A percentile compares a stretch with the other conserved stretches of the same genome.
These are phyloP conservation scores for Hyperopisus bebe DNA, from an alignment of 2,113 vertebrate genomes.

Conservation along the genomic window DNA sequence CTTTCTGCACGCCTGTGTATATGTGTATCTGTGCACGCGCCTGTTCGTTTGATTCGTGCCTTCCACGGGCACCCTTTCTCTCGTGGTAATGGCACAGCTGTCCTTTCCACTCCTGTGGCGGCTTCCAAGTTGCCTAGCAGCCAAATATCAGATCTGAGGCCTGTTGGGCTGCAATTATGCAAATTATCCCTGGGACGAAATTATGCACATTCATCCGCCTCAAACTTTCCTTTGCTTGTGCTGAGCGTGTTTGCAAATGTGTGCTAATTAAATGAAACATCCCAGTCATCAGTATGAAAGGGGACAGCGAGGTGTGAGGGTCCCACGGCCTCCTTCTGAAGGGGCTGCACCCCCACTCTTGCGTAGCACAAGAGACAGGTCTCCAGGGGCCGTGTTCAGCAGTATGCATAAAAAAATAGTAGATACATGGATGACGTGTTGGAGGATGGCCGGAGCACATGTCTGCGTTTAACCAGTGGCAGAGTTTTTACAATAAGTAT, in stretches of 20 bases:
- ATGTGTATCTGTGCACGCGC: background rate
- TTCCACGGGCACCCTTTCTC: background rate
- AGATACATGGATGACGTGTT: background rate
- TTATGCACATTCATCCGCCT: slow-evolving; percentile 47
- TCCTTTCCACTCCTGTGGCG: slow-evolving; percentile 9
- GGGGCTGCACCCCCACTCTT: background rate
- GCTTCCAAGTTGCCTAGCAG: slow-evolving; percentile 29
- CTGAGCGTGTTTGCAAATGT: slow-evolving; percentile 64
- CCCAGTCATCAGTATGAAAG: slow-evolving; percentile 49
- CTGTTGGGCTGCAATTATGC: slow-evolving; percentile 61
- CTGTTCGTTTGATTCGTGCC: background rate
- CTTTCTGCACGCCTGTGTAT: background rate
- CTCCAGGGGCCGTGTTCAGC: background rate
- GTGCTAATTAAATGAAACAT: slow-evolving; percentile 68
- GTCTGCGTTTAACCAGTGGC: background rate
- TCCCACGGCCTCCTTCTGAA: background rate
- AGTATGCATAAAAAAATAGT: background rate
- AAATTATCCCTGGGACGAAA: slow-evolving; percentile 45
- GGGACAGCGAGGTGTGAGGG: slow-evolving; percentile 18
- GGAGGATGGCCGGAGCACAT: background rate
- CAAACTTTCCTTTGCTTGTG: slow-evolving; percentile 62
- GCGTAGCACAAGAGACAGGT: background rate
- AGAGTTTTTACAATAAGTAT: background rate
- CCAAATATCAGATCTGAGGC: slow-evolving; percentile 36
- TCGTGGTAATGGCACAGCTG: slow-evolving; percentile 14